phyloP scores from a whole-genome alignment of 2,113 vertebrate genomes.

The Hyperopisus bebe region DNA sequence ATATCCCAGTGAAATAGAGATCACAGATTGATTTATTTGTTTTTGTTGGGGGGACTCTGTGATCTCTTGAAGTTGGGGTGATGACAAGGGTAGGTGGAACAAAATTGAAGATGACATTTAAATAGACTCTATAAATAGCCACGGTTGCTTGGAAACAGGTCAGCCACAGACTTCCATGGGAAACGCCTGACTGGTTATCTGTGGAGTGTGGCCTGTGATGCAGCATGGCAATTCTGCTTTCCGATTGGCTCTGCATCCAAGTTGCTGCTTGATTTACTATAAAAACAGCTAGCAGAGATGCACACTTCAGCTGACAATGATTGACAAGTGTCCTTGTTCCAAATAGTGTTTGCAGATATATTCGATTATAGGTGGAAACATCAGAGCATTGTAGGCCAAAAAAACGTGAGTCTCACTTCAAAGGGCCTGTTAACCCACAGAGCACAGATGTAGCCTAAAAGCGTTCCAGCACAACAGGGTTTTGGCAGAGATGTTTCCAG shows the following conservation, averaged over 20 bases:
- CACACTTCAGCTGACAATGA: not conserved
- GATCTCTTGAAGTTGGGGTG: slow-evolving; percentile 6
- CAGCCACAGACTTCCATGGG: not conserved
- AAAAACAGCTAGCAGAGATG: not conserved
- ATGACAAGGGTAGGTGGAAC: not conserved
- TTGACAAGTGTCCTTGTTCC: not conserved
- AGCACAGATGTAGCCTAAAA: not conserved
- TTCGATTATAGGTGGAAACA: not conserved
- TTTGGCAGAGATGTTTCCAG: not conserved
- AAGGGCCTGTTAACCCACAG: not conserved
- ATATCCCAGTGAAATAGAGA: not conserved
- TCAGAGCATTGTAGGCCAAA: not conserved
- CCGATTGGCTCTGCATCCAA: not conserved
- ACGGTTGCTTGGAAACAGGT: slow-evolving; percentile 6
- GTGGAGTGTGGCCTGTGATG: not conserved
- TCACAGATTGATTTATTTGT: not conserved
- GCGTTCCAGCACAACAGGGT: not conserved
- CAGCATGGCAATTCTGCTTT: not conserved
- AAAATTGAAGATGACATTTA: slow-evolving; percentile 14
- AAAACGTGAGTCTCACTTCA: not conserved
- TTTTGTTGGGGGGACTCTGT: not conserved
- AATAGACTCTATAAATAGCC: slow-evolving; percentile 11
- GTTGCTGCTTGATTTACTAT: not conserved
- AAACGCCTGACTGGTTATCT: not conserved
- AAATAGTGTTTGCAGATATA: not conserved